phyloP scores from a whole-genome alignment of 2,888 invertebrate genomes.

The Lysandra coridon region DNA sequence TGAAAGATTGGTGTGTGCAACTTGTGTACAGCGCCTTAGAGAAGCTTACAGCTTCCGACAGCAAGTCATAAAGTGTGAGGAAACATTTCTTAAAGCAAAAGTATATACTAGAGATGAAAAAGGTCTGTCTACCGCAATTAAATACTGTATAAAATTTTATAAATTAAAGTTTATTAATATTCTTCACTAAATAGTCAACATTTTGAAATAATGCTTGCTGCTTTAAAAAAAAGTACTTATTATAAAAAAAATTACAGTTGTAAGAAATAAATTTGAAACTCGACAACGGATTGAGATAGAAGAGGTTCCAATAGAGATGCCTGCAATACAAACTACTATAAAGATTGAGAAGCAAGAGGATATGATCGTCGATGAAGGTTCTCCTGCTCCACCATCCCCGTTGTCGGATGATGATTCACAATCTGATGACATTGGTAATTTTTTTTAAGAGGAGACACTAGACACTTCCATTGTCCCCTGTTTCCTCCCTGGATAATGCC shows the following conservation, averaged over 20 bases:
- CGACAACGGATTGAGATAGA: neutral
- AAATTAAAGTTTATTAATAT: too few species aligned
- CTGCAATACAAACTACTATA: neutral
- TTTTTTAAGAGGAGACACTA: neutral
- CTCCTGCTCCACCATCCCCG: neutral
- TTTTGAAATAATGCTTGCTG: too few species aligned
- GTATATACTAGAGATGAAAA: conserved; percentile 35
- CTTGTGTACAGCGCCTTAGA: conserved; percentile 60
- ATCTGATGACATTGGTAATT: neutral
- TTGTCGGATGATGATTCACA: neutral
- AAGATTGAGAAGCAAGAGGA: neutral
- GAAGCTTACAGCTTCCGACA: conserved; percentile 59
- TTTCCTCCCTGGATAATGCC: too few species aligned
- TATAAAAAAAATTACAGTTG: neutral
- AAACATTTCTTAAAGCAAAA: conserved; percentile 57
- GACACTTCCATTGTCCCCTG: too few species aligned
- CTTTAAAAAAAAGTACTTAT: too few species aligned
- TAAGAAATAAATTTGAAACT: neutral
- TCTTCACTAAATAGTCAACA: too few species aligned
- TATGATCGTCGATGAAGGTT: neutral
- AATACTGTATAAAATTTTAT: too few species aligned
- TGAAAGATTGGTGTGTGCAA: conserved; percentile 64
- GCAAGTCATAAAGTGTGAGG: conserved; percentile 67
- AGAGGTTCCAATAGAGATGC: neutral
- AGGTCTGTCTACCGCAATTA: conserved; percentile 4